phyloP scores from a whole-genome alignment of 53 echinoderm and acorn worm species.

The Holothuria scabra region DNA sequence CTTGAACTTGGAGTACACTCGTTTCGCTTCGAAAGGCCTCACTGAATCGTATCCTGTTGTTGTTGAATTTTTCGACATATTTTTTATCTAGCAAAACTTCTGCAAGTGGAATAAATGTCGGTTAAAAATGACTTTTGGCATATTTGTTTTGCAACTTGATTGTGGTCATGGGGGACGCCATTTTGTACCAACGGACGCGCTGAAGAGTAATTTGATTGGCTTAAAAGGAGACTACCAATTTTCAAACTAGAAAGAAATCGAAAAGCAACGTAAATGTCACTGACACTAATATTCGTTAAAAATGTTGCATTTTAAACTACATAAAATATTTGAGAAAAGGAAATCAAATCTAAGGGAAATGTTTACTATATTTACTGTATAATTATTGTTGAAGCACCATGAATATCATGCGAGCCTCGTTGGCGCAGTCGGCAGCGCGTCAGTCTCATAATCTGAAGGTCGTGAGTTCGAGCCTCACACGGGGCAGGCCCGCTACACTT shows the following conservation, averaged over 20 bases:
- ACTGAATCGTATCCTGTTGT: no score
- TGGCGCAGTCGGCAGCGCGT: conserved; percentile 42
- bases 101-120: no score
- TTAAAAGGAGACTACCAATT: neutral
- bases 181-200: conserved; percentile 39
- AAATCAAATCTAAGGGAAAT: no score
- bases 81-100: no score
- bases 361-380: no score
- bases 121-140: no score
- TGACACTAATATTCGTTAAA: neutral
- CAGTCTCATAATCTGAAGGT: conserved; percentile 37
- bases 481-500: conserved; percentile 6
- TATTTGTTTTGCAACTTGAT: neutral
- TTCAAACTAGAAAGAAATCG: neutral
- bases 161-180: conserved; percentile 24
- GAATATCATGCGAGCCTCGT: neutral
- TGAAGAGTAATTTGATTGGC: neutral
- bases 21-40: no score
- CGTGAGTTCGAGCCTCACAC: conserved; percentile 38
- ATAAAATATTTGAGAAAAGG: no score
- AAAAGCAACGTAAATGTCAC: neutral
- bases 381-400: no score
- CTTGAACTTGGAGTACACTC: no score
- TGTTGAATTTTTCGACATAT: no score
- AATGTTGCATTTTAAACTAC: neutral